Evolutionary conservation across 2,888 invertebrate genomes (phyloP).

Genomic region (Rotaria macrura): DNA sequence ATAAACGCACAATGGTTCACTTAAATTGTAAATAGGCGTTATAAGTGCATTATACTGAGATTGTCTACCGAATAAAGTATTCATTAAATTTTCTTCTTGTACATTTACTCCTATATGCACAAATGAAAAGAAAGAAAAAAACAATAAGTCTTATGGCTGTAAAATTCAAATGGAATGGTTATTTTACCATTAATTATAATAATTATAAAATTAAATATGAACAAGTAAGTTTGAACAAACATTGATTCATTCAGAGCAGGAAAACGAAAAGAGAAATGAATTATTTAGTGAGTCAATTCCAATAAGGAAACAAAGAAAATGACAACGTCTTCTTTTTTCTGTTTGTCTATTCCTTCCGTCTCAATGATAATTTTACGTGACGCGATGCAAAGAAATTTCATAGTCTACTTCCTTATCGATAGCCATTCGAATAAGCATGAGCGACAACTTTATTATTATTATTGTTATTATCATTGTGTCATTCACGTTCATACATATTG

Average conservation of each 20-base stretch:
- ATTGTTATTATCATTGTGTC: not conserved
- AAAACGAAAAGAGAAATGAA: not conserved
- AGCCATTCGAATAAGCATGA: not conserved
- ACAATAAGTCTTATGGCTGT: not conserved
- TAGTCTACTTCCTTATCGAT: not conserved
- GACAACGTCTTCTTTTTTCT: not conserved
- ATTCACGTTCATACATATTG: not conserved
- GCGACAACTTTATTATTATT: slow-evolving; percentile 9
- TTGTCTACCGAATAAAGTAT: not conserved
- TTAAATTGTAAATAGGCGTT: slow-evolving; percentile 48
- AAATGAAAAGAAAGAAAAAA: not conserved
- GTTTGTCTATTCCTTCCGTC: not conserved
- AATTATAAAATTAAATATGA: not conserved
- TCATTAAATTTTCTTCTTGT: slow-evolving; percentile 9
- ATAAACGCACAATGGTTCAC: slow-evolving; percentile 51
- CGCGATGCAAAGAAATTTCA: not conserved
- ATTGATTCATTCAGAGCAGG: not conserved
- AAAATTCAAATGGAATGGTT: not conserved
- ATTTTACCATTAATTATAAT: not conserved
- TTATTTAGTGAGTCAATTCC: not conserved
- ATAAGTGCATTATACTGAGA: slow-evolving; percentile 14
- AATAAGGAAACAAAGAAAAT: not conserved
- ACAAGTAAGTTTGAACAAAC: not conserved
- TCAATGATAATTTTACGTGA: not conserved
- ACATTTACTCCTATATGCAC: not conserved